These are phyloP conservation scores for Mnemiopsis leidyi DNA, from an alignment of 37 sponge, comb jelly and placozoan species.

Conservation along the genomic window DNA sequence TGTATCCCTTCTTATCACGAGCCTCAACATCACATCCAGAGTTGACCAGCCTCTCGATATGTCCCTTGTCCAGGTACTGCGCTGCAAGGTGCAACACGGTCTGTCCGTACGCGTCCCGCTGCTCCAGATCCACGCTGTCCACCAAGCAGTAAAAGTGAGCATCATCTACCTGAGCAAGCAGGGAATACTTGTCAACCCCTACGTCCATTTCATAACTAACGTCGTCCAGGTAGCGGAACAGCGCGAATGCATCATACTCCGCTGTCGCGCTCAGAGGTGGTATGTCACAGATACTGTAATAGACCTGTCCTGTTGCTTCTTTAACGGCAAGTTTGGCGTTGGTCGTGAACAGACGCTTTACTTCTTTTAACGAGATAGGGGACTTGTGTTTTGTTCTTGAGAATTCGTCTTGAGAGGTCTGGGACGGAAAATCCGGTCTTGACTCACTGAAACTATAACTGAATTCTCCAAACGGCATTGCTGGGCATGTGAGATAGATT, in stretches of 20 bases:
- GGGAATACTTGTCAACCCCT: not conserved
- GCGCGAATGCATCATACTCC: not conserved
- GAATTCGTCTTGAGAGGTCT: not conserved
- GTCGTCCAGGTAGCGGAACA: not conserved
- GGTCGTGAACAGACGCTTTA: not conserved
- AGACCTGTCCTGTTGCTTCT: not conserved
- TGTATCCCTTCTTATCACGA: not conserved
- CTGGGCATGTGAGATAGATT: too few relatives aligned
- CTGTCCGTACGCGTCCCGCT: not conserved
- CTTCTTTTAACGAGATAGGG: not conserved
- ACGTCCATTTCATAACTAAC: constrained; percentile 15
- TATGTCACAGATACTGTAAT: constrained; percentile 20
- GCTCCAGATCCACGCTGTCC: not conserved
- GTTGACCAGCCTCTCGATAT: constrained; percentile 6
- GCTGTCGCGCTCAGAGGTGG: not conserved
- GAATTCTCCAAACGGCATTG: not conserved
- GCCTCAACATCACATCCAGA: constrained; percentile 15
- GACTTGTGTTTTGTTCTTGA: not conserved
- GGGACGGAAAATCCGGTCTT: not conserved
- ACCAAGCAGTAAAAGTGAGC: not conserved
- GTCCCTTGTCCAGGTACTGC: constrained; percentile 50
- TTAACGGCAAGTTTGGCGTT: not conserved
- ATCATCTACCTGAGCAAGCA: not conserved
- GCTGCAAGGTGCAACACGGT: constrained; percentile 4
- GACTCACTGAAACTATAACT: too few relatives aligned